These are phyloP conservation scores for Emydocephalus ijimae DNA, from an alignment of 2,113 vertebrate genomes.

Conservation along the genomic window DNA sequence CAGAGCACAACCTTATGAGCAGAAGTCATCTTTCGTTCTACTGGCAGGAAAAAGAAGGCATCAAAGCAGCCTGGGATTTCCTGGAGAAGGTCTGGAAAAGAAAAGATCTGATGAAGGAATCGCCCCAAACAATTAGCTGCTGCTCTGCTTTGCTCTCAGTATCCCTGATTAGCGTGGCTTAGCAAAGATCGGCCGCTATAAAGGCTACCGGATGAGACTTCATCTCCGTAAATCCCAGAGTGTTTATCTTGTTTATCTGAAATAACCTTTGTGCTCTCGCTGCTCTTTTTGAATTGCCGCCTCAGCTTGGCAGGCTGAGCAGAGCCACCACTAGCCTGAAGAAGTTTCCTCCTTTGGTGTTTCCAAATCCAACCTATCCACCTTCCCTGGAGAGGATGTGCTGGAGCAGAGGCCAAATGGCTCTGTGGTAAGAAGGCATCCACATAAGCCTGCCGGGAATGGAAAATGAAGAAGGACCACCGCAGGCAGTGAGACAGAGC, in stretches of 20 bases:
- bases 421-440: conserved; percentile 3
- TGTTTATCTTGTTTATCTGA: not conserved
- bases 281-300: not conserved
- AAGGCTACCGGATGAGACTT: not conserved
- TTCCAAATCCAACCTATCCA: conserved; percentile 17
- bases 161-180: not conserved
- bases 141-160: not conserved
- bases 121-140: not conserved
- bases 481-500: too few species aligned
- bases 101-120: not conserved
- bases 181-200: not conserved
- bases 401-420: not conserved
- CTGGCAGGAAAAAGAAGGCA: not conserved
- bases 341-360: not conserved
- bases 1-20: too few species aligned
- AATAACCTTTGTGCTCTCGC: too few species aligned
- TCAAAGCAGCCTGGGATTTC: not conserved
- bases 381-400: conserved; percentile 25
- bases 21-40: not conserved
- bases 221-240: not conserved
- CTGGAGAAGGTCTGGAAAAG: not conserved
- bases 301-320: not conserved
- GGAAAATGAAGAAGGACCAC: not conserved
- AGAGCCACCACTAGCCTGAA: not conserved
- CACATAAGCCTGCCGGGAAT: not conserved